Percentiles rank a stretch among this genome's conserved stretches.
Evolutionary conservation across 2,113 vertebrate species (phyloP).

Genomic region (Crotophaga sulcirostris): DNA sequence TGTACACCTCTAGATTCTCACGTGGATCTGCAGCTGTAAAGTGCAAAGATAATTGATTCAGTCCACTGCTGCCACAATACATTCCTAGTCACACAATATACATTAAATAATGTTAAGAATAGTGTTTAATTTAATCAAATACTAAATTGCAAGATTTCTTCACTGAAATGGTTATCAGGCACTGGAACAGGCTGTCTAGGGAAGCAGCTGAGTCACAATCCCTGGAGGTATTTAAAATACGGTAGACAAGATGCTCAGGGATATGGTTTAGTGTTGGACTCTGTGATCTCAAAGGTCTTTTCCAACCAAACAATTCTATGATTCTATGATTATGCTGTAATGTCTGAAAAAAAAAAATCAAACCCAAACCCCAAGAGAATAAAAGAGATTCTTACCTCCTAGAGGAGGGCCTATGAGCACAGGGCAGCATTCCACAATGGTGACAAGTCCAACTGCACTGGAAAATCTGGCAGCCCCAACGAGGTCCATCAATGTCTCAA

Average conservation of each 20-base stretch:
- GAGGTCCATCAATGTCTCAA: conserved; percentile 95
- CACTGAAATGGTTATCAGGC: too few relatives aligned
- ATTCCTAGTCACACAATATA: background rate
- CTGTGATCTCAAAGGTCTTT: too few relatives aligned
- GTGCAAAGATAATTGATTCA: background rate
- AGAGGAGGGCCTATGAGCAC: conserved; percentile 94
- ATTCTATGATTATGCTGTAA: background rate
- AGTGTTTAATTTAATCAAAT: background rate
- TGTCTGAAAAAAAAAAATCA: background rate
- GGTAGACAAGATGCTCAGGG: too few relatives aligned
- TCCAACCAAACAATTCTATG: too few relatives aligned
- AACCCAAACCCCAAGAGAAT: too few relatives aligned
- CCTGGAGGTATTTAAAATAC: too few relatives aligned
- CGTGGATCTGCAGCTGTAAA: background rate
- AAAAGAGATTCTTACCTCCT: conserved; percentile 82
- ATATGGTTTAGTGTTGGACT: too few relatives aligned
- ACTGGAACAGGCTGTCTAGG: too few relatives aligned
- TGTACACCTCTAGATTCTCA: background rate
- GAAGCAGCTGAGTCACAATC: too few relatives aligned
- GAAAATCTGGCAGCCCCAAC: conserved; percentile 92
- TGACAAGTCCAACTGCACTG: conserved; percentile 94
- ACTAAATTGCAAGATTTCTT: background rate
- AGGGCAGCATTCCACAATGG: conserved; percentile 91
- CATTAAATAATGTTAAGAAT: background rate
- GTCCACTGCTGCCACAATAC: background rate